Evolutionary conservation across 1,140 invertebrate species (phyloP).

Genomic region (Laupala kohalensis): DNA sequence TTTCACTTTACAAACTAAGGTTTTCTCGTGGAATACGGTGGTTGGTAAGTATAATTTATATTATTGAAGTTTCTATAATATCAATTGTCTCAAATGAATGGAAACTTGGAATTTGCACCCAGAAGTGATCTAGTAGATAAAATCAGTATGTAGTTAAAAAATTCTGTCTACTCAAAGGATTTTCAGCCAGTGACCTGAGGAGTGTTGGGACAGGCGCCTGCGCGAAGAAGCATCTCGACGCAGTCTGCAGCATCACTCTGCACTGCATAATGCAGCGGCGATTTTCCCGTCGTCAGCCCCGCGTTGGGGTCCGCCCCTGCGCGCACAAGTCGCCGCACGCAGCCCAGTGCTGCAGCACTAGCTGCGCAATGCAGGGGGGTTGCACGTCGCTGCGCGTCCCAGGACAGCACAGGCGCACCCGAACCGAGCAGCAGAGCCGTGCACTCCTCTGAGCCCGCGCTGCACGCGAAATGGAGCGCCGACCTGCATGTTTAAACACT

Average conservation of each 20-base stretch:
- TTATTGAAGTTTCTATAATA: too few relatives aligned
- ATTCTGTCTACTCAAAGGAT: background rate
- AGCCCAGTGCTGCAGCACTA: constrained; percentile 41
- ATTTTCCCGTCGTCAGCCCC: constrained; percentile 36
- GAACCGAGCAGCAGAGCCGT: constrained; percentile 46
- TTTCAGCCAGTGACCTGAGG: constrained; percentile 41
- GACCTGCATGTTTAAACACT: constrained; percentile 35
- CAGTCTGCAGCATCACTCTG: constrained; percentile 52
- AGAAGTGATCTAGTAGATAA: background rate
- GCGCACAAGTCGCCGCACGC: constrained; percentile 43
- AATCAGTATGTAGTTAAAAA: background rate
- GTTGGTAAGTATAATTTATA: too few relatives aligned
- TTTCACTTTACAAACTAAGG: too few relatives aligned
- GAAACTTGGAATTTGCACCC: too few relatives aligned
- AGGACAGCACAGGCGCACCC: constrained; percentile 48
- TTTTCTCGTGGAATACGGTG: too few relatives aligned
- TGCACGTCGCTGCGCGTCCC: constrained; percentile 47
- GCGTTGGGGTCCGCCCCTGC: constrained; percentile 57
- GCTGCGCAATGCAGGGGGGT: constrained; percentile 67
- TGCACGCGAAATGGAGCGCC: constrained; percentile 62
- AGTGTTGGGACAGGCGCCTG: constrained; percentile 59
- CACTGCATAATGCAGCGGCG: constrained; percentile 59
- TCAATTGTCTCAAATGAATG: too few relatives aligned
- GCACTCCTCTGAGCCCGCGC: constrained; percentile 47
- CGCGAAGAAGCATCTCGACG: constrained; percentile 47